Percentiles rank a stretch among this genome's conserved stretches.
These are phyloP conservation scores for Synanthedon myopaeformis DNA, from an alignment of 2,888 invertebrate species.

Conservation along the genomic window DNA sequence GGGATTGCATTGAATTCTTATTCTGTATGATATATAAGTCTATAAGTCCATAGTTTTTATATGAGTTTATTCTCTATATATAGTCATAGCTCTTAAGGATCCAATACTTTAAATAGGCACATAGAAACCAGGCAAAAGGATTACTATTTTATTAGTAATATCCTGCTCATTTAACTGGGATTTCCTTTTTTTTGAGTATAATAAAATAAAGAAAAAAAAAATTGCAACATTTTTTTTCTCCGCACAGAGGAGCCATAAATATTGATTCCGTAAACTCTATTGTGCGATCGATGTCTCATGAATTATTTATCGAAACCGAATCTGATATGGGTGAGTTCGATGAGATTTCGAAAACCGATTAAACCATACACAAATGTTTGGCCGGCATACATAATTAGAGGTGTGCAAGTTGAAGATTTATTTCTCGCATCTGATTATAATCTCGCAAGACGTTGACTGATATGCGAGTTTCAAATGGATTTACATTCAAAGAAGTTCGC, in stretches of 20 bases:
- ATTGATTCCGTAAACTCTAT: constrained; percentile 42
- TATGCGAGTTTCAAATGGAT: background rate
- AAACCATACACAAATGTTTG: constrained; percentile 35
- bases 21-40: too few relatives aligned
- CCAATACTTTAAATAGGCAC: too few relatives aligned
- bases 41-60: too few relatives aligned
- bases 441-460: background rate
- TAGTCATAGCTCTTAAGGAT: too few relatives aligned
- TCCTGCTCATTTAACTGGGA: background rate
- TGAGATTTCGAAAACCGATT: constrained; percentile 54
- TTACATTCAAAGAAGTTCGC: too few relatives aligned
- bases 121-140: too few relatives aligned
- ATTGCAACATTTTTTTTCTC: constrained; percentile 25
- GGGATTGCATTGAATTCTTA: too few relatives aligned
- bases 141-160: too few relatives aligned
- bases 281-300: constrained; percentile 47
- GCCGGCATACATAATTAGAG: constrained; percentile 32
- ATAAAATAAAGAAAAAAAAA: background rate
- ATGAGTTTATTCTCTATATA: too few relatives aligned
- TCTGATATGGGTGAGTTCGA: constrained; percentile 50
- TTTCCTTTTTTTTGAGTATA: background rate
- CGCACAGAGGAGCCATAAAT: constrained; percentile 34
- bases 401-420: constrained; percentile 11
- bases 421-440: background rate
- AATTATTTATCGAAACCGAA: constrained; percentile 51